phyloP scores from a whole-genome alignment of 2,797 vertebrate species.

The Diplodus puntazzo region DNA sequence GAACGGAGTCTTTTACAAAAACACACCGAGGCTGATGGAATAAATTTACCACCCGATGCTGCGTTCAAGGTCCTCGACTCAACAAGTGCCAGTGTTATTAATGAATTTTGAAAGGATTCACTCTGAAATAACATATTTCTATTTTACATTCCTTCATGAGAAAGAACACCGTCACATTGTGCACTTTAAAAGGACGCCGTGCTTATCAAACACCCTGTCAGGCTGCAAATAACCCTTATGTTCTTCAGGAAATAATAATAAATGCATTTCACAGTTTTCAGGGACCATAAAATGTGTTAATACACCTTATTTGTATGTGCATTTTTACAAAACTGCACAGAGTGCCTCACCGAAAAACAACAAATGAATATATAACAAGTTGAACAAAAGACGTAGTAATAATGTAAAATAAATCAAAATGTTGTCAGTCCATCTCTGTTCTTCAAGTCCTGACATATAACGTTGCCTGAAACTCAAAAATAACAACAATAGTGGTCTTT shows the following conservation, averaged over 20 bases:
- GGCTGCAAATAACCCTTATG: neutral
- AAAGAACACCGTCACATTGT: no score
- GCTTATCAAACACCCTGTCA: neutral
- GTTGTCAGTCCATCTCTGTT: no score
- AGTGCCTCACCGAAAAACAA: neutral
- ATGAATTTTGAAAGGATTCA: neutral
- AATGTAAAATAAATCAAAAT: neutral
- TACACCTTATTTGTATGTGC: neutral
- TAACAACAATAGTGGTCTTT: neutral
- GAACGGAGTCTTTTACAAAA: neutral
- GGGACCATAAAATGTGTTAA: neutral
- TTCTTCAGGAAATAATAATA: neutral
- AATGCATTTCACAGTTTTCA: neutral
- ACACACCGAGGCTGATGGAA: constrained; percentile 5
- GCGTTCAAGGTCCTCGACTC: neutral
- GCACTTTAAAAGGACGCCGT: neutral
- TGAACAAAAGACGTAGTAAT: neutral
- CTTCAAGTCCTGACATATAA: no score
- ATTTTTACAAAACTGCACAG: neutral
- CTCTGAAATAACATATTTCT: neutral
- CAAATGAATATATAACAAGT: neutral
- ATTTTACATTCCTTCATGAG: no score
- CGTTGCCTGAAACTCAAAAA: no score
- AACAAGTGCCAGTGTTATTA: neutral
- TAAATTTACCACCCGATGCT: neutral